Evolutionary conservation across 2,888 invertebrate species (phyloP).

Genomic region (Watsonalla binaria): DNA sequence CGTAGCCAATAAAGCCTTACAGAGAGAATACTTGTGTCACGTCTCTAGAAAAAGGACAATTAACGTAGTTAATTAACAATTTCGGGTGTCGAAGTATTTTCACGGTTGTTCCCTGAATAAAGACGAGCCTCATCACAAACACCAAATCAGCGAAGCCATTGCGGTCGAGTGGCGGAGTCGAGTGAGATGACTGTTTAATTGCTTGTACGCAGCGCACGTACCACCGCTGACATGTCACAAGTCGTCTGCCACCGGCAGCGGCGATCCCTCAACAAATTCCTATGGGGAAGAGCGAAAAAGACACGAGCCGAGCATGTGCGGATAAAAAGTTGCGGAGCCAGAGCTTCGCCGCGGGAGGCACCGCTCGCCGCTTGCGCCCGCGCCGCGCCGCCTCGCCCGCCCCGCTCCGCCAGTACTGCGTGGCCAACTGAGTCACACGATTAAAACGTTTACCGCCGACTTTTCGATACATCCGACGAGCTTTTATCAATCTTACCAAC

Average conservation of each 20-base stretch:
- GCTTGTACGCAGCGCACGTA: constrained; percentile 74
- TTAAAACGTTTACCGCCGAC: constrained; percentile 43
- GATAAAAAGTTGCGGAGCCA: constrained; percentile 66
- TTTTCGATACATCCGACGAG: constrained; percentile 31
- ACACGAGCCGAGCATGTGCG: constrained; percentile 72
- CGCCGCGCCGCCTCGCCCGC: constrained; percentile 28
- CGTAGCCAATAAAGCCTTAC: constrained; percentile 20
- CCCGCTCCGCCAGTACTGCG: constrained; percentile 23
- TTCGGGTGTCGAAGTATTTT: constrained; percentile 49
- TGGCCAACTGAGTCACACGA: constrained; percentile 47
- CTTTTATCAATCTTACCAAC: constrained; percentile 35
- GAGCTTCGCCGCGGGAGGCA: constrained; percentile 66
- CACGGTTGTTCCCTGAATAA: constrained; percentile 66
- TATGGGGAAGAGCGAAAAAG: constrained; percentile 75
- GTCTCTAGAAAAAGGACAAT: constrained; percentile 38
- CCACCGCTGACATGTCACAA: constrained; percentile 70
- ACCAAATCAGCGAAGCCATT: constrained; percentile 44
- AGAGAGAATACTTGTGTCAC: constrained; percentile 30
- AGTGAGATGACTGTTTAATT: constrained; percentile 70
- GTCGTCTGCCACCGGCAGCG: constrained; percentile 77
- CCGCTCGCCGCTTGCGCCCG: constrained; percentile 32
- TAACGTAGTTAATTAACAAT: constrained; percentile 53
- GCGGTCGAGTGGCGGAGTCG: constrained; percentile 40
- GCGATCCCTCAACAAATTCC: constrained; percentile 76
- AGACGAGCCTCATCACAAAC: constrained; percentile 50